Evolutionary conservation across 1,140 invertebrate genomes (phyloP), one percentile per base, ranked within the genome.

Genomic region (Pomacea maculata): DNA sequence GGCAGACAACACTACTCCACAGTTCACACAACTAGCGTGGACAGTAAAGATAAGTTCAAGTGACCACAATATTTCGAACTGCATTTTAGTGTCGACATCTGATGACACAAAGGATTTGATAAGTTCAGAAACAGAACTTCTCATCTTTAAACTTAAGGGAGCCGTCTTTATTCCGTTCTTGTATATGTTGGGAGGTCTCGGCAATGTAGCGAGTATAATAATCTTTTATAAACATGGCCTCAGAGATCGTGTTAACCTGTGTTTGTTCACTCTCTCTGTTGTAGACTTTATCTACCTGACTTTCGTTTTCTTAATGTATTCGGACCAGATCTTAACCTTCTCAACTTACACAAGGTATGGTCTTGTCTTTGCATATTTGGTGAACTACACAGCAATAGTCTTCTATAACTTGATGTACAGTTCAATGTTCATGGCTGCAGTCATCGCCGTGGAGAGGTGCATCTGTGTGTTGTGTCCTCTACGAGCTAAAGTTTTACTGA

Each of bases 381-480:
- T 63, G 7, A 67, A 52, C 11, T 25, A 9, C 68, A 15, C 17
- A 21, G 17, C 12, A 45, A 4, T 8, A 1, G 19, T 52, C 12
- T 29, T 68, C 17, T 63, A 52, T 10, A 65, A 45, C 63, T 63
- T 63, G 2, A 15, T 15, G 0, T 68, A 25, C 10, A 45, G 21
- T 5, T 77, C 75, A 29, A n/a, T n/a, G 17, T 17, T 45, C 64
- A 25, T 77, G 34, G 14, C 75, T 3, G 75, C 75, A 19, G 17
- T 77, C 21, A 77, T 77, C 12, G 25, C 75, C 3, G 15, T 34
- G 14, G 75, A 77, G 15, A 34, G 75, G 21, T 55, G 75, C 29
- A 19, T 52, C 19, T 77, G 75, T 54, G 75, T 77, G 9, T 10
- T 77, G 11, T 64, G 9, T 34, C 75, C 75, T 8, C 75, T 77